These are phyloP conservation scores for Elanoides forficatus DNA, from an alignment of 2,113 vertebrate genomes.

Conservation along the genomic window DNA sequence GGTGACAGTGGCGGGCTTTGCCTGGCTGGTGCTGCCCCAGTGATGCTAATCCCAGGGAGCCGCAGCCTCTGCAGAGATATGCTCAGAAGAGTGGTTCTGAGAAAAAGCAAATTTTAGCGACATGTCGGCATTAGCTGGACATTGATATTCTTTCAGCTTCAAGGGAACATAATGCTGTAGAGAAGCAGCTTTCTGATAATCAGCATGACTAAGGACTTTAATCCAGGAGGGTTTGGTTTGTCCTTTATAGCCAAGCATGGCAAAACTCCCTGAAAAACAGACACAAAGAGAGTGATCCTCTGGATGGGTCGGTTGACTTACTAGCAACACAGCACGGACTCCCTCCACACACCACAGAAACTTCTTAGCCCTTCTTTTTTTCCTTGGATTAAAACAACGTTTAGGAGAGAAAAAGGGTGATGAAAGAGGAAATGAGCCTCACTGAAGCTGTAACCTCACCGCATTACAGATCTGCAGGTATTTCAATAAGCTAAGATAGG, in stretches of 20 bases:
- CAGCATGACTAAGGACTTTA: conserved; percentile 24
- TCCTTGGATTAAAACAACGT: neutral
- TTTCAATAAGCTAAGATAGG: neutral
- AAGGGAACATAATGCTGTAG: conserved; percentile 37
- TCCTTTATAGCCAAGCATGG: conserved; percentile 48
- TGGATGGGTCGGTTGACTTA: neutral
- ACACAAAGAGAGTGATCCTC: neutral
- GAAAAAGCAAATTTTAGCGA: neutral
- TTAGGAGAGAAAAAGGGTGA: neutral
- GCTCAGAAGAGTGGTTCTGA: neutral
- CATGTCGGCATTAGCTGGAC: neutral
- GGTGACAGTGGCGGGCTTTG: neutral
- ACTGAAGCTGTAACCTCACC: neutral
- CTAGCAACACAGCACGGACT: neutral
- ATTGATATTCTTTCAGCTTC: conserved; percentile 36
- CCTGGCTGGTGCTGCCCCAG: neutral
- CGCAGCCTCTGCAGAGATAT: neutral
- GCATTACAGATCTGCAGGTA: neutral
- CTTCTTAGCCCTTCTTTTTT: neutral
- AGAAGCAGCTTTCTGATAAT: conserved; percentile 27
- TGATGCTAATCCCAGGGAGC: neutral
- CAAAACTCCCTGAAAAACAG: conserved; percentile 62
- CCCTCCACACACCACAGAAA: neutral
- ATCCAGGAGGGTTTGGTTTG: conserved; percentile 46
- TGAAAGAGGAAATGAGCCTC: neutral